These are phyloP conservation scores for Amiota communis DNA, from an alignment of 2,888 invertebrate species.

Conservation along the genomic window DNA sequence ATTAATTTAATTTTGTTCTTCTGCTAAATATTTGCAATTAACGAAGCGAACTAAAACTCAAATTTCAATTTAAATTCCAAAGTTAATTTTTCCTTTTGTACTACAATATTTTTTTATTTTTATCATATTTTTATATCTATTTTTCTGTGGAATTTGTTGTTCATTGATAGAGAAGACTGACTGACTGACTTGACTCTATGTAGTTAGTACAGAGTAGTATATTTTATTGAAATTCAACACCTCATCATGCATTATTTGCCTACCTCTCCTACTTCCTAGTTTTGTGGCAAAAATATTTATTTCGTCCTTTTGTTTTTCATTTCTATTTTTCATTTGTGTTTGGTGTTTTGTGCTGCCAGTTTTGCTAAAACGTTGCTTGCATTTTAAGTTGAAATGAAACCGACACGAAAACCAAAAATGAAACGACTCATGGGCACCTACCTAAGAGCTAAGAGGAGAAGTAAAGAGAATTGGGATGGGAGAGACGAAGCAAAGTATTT, in stretches of 20 bases:
- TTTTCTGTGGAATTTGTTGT: neutral
- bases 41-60: neutral
- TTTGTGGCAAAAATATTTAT: slow-evolving; percentile 30
- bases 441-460: too few species aligned
- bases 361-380: slow-evolving; percentile 60
- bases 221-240: slow-evolving; percentile 66
- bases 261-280: slow-evolving; percentile 50
- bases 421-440: slow-evolving; percentile 26
- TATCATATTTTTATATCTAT: slow-evolving; percentile 46
- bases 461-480: slow-evolving; percentile 37
- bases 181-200: too few species aligned
- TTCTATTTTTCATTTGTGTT: neutral
- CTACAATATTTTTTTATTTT: neutral
- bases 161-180: too few species aligned
- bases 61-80: slow-evolving; percentile 8
- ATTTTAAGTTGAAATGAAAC: slow-evolving; percentile 50
- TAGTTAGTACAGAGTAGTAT: too few species aligned
- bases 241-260: slow-evolving; percentile 48
- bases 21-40: neutral
- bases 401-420: slow-evolving; percentile 2
- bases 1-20: neutral
- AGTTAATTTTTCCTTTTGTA: neutral
- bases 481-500: slow-evolving; percentile 6
- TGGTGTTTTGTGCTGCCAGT: slow-evolving; percentile 47
- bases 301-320: too few species aligned